phyloP scores from a whole-genome alignment of 2,797 vertebrate genomes.

The Podarcis lilfordi region DNA sequence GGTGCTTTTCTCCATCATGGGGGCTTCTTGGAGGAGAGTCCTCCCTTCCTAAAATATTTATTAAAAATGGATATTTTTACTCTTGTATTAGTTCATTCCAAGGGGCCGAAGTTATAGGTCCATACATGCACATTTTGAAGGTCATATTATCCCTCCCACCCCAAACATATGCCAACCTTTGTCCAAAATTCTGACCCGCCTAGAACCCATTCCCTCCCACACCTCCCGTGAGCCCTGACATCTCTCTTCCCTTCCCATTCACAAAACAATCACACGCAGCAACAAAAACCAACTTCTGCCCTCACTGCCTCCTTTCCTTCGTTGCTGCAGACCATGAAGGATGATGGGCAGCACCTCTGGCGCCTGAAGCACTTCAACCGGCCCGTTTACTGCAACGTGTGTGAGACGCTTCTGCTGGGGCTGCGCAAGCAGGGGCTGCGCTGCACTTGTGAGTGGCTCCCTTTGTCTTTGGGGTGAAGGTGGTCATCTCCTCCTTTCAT shows the following conservation, averaged over 20 bases:
- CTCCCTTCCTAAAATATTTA: neutral
- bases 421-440: slow-evolving; percentile 91
- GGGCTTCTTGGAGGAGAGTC: neutral
- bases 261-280: neutral
- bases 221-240: neutral
- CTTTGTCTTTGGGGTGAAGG: neutral
- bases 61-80: neutral
- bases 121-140: neutral
- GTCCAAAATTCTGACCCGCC: neutral
- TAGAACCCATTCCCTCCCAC: neutral
- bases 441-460: slow-evolving; percentile 88
- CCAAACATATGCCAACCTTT: neutral
- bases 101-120: neutral
- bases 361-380: slow-evolving; percentile 91
- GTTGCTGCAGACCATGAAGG: slow-evolving; percentile 84
- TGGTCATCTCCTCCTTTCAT: neutral
- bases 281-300: neutral
- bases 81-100: neutral
- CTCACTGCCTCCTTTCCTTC: neutral
- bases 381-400: slow-evolving; percentile 91
- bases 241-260: neutral
- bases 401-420: slow-evolving; percentile 86
- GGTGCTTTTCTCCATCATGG: neutral
- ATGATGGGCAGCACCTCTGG: slow-evolving; percentile 92
- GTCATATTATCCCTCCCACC: neutral